Percentiles rank a stretch among this genome's conserved stretches.
These are phyloP conservation scores for Muschampia plurimacula DNA, from an alignment of 2,888 invertebrate species.

Conservation along the genomic window DNA sequence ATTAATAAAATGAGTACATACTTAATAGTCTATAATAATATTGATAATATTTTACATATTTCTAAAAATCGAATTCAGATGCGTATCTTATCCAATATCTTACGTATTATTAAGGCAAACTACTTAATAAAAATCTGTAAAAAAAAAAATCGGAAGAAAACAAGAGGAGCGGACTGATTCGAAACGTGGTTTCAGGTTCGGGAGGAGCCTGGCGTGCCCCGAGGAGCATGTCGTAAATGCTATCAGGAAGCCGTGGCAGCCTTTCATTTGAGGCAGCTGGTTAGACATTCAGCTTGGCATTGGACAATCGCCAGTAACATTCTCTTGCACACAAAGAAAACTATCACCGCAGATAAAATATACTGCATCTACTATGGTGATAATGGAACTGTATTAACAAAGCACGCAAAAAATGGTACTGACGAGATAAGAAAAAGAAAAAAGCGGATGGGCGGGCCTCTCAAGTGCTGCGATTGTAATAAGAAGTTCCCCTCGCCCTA, in stretches of 20 bases:
- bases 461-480: slow-evolving; percentile 60
- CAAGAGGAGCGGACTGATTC: slow-evolving; percentile 67
- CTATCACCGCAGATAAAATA: slow-evolving; percentile 54
- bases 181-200: slow-evolving; percentile 77
- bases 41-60: no score
- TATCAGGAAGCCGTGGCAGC: slow-evolving; percentile 59
- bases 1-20: no score
- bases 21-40: no score
- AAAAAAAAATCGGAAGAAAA: no score
- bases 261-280: slow-evolving; percentile 60
- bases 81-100: no score
- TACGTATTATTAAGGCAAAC: no score
- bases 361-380: slow-evolving; percentile 57
- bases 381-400: slow-evolving; percentile 41
- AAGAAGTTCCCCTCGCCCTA: slow-evolving; percentile 56
- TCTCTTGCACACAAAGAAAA: slow-evolving; percentile 50
- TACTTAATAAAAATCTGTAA: no score
- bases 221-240: slow-evolving; percentile 65
- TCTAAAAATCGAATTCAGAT: no score
- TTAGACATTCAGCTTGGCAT: slow-evolving; percentile 56
- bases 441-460: slow-evolving; percentile 22
- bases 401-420: slow-evolving; percentile 37
- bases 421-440: slow-evolving; percentile 20
- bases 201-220: slow-evolving; percentile 63
- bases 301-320: slow-evolving; percentile 58